Percentiles rank a stretch among this genome's conserved stretches.
These are phyloP conservation scores for Aspiorhynchus laticeps DNA, from an alignment of 2,113 vertebrate genomes.

Conservation along the genomic window DNA sequence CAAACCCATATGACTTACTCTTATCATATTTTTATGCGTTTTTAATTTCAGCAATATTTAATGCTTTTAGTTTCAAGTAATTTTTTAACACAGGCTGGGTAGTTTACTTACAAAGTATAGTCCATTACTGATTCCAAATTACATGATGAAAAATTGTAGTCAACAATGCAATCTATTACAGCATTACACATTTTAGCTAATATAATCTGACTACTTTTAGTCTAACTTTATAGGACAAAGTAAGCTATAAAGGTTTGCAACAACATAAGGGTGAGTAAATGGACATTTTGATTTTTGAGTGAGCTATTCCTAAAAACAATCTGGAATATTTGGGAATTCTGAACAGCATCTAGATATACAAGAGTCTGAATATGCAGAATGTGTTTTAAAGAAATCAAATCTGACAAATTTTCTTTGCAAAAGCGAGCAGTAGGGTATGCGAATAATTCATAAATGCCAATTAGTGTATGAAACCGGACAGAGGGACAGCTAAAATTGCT, in stretches of 20 bases:
- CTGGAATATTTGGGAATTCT: constrained; percentile 5
- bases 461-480: constrained; percentile 33
- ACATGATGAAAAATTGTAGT: background rate
- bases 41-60: no score
- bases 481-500: background rate
- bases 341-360: background rate
- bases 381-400: background rate
- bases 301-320: constrained; percentile 2
- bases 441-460: background rate
- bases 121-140: background rate
- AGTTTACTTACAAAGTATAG: no score
- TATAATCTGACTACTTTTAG: background rate
- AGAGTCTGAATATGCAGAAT: background rate
- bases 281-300: background rate
- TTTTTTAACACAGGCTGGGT: no score
- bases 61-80: no score
- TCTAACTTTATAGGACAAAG: background rate
- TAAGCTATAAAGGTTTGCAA: background rate
- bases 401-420: background rate
- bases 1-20: background rate
- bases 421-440: background rate
- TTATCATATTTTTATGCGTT: background rate
- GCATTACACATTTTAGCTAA: background rate
- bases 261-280: background rate
- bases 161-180: background rate